Evolutionary conservation across 1,140 invertebrate genomes (phyloP).

Genomic region (Geopemphigus sp.): DNA sequence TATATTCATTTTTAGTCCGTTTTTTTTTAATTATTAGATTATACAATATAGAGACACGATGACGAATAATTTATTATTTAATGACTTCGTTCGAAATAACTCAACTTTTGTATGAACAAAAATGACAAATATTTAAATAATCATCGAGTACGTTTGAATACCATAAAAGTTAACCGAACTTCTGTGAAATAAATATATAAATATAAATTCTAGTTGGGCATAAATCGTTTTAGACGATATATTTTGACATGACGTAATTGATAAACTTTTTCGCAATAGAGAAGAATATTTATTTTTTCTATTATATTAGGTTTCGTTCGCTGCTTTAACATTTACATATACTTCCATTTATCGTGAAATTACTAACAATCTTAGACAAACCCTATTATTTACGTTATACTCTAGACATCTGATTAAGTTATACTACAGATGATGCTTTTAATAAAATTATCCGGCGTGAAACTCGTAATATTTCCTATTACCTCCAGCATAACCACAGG

Average conservation of each 20-base stretch:
- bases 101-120: not conserved
- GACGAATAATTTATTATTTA: too few relatives aligned
- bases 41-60: too few relatives aligned
- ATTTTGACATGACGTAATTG: not conserved
- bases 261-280: not conserved
- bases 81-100: too few relatives aligned
- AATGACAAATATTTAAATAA: not conserved
- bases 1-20: too few relatives aligned
- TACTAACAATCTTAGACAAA: not conserved
- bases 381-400: not conserved
- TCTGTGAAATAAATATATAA: not conserved
- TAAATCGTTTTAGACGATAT: not conserved
- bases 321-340: not conserved
- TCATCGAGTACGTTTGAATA: not conserved
- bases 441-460: not conserved
- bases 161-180: not conserved
- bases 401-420: not conserved
- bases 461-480: not conserved
- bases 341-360: not conserved
- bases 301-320: not conserved
- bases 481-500: not conserved
- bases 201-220: not conserved
- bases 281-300: not conserved
- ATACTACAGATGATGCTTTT: not conserved
- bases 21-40: too few relatives aligned